Evolutionary conservation across 1,140 invertebrate genomes (phyloP).

Genomic region (Cecropterus lyciades): DNA sequence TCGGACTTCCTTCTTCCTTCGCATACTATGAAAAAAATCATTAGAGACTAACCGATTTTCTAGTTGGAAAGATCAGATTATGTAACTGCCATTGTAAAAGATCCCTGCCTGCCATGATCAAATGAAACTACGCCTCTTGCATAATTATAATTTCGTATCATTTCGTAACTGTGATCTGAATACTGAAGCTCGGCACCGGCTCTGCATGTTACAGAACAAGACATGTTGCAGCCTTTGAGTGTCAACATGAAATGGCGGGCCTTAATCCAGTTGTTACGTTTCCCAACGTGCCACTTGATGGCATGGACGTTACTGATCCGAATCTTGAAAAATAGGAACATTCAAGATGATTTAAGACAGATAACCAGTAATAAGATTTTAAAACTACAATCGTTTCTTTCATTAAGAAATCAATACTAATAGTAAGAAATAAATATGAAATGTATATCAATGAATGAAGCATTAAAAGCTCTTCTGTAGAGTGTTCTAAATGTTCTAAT

Average conservation of each 20-base stretch:
- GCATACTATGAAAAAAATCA: too few relatives aligned
- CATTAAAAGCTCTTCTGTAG: neutral
- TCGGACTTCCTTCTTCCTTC: too few relatives aligned
- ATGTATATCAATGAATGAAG: too few relatives aligned
- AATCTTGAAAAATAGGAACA: neutral
- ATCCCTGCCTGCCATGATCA: too few relatives aligned
- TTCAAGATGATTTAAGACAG: constrained; percentile 1
- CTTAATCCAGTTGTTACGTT: constrained; percentile 8
- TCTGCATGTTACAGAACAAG: constrained; percentile 3
- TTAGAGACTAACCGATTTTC: too few relatives aligned
- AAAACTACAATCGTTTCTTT: neutral
- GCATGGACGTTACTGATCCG: neutral
- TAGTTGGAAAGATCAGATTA: too few relatives aligned
- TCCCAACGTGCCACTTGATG: constrained; percentile 1
- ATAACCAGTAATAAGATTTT: neutral
- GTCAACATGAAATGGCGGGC: constrained; percentile 2
- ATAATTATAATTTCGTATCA: neutral
- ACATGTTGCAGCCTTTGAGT: neutral
- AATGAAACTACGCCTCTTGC: neutral
- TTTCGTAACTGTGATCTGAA: neutral
- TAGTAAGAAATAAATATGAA: neutral
- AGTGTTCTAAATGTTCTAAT: neutral
- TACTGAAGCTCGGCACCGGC: constrained; percentile 1
- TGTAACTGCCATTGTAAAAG: too few relatives aligned
- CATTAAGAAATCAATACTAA: neutral